A percentile compares a stretch with the other conserved stretches of the same genome.
These are phyloP conservation scores for Liposcelis brunnea DNA, from an alignment of 2,888 invertebrate species.

Conservation along the genomic window DNA sequence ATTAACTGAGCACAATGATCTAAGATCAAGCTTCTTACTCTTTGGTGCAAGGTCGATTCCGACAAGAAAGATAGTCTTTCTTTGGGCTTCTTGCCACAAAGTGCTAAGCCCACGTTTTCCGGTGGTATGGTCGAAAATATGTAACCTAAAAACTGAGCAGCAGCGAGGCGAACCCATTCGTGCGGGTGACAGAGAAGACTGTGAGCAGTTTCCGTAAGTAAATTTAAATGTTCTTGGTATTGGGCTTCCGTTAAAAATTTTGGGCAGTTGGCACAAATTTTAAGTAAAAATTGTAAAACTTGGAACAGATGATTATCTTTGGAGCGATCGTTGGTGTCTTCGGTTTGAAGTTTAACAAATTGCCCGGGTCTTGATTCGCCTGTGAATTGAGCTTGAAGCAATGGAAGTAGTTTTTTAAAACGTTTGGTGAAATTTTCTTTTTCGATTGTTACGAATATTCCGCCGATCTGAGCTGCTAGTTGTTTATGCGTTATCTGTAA, in stretches of 20 bases:
- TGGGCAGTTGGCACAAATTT: conserved; percentile 45
- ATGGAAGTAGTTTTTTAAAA: conserved; percentile 40
- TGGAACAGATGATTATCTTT: conserved; percentile 61
- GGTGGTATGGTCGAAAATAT: conserved; percentile 46
- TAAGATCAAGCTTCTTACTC: conserved; percentile 33
- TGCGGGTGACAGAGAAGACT: conserved; percentile 63
- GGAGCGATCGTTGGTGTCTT: conserved; percentile 29
- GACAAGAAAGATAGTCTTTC: background rate
- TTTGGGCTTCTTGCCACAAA: conserved; percentile 7
- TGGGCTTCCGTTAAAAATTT: conserved; percentile 35
- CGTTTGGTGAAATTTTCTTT: conserved; percentile 48
- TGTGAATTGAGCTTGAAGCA: conserved; percentile 36
- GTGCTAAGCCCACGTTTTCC: conserved; percentile 34
- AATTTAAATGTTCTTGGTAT: conserved; percentile 25
- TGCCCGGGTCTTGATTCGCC: conserved; percentile 28
- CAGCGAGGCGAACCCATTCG: conserved; percentile 65
- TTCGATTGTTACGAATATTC: conserved; percentile 64
- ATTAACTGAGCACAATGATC: conserved; percentile 61
- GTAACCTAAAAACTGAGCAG: conserved; percentile 57
- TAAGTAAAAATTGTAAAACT: conserved; percentile 49
- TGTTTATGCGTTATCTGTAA: conserved; percentile 34
- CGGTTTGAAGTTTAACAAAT: conserved; percentile 20
- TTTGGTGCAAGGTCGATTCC: conserved; percentile 25
- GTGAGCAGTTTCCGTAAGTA: conserved; percentile 47
- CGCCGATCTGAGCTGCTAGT: conserved; percentile 60